These are phyloP conservation scores for Macroteleia sp. DNA, from an alignment of 2,888 invertebrate genomes.

Conservation along the genomic window DNA sequence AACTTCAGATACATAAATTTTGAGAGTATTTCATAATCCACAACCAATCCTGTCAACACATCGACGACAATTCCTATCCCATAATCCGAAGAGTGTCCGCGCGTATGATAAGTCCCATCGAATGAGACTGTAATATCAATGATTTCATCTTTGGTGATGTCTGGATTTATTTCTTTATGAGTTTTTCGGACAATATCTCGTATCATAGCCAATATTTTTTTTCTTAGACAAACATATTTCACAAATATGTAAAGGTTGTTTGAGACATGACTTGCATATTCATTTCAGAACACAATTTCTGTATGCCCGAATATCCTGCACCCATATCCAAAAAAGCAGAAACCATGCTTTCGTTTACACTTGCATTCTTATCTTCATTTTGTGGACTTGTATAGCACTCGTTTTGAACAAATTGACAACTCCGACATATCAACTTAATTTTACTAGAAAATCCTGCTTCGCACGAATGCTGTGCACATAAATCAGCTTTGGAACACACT, in stretches of 20 bases:
- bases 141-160: slow-evolving; percentile 6
- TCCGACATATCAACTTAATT: no score
- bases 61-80: slow-evolving; percentile 14
- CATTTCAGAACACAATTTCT: slow-evolving; percentile 10
- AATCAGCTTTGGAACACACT: slow-evolving; percentile 1
- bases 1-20: no score
- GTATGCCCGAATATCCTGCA: neutral
- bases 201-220: slow-evolving; percentile 7
- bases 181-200: slow-evolving; percentile 17
- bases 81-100: slow-evolving; percentile 10
- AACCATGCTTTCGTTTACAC: slow-evolving; percentile 23
- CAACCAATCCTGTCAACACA: slow-evolving; percentile 1
- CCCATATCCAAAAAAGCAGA: slow-evolving; percentile 21
- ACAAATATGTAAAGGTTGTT: slow-evolving; percentile 9
- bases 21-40: slow-evolving; percentile 17
- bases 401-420: slow-evolving; percentile 1
- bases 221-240: slow-evolving; percentile 5
- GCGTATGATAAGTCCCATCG: slow-evolving; percentile 23
- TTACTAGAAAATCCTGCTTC: neutral
- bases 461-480: slow-evolving; percentile 3
- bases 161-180: neutral
- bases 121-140: slow-evolving; percentile 9
- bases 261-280: slow-evolving; percentile 13
- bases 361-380: neutral
- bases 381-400: slow-evolving; percentile 9